Conservation (phyloP, 2,888 invertebrate species). For the Buathra laborator region DNA sequence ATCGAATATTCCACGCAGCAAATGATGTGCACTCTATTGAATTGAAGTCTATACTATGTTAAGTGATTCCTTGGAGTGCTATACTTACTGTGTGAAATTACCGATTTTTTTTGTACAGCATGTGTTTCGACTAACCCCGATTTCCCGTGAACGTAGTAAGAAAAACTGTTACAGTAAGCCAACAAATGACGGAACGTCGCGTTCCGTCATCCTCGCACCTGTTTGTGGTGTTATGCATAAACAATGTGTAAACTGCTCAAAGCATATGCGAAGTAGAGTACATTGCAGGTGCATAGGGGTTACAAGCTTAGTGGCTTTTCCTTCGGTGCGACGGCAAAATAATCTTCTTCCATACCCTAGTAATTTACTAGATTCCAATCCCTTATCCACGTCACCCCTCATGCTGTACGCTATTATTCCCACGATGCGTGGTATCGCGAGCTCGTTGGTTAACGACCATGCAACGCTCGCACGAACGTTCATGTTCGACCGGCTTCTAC, state of each 20-base stretch:
- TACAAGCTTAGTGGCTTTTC: slow-evolving; percentile 5
- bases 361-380: slow-evolving; percentile 7
- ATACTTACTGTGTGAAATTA: no score
- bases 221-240: slow-evolving; percentile 23
- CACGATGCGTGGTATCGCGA: slow-evolving; percentile 46
- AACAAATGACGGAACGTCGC: no score
- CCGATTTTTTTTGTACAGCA: no score
- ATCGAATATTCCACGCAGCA: no score
- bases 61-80: no score
- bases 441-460: slow-evolving; percentile 49
- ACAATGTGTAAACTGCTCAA: slow-evolving; percentile 50
- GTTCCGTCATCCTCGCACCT: no score
- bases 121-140: no score
- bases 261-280: not conserved
- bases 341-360: slow-evolving; percentile 12
- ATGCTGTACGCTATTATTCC: slow-evolving; percentile 30
- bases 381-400: slow-evolving; percentile 26
- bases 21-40: no score
- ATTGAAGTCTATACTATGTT: no score
- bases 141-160: no score
- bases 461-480: slow-evolving; percentile 25
- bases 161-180: no score
- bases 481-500: slow-evolving; percentile 35
- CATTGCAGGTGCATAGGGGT: not conserved
- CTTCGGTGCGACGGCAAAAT: slow-evolving; percentile 29